A percentile compares a stretch with the other conserved stretches of the same genome.
phyloP scores from a whole-genome alignment of 2,888 invertebrate species.

The Panzeria rudis region DNA sequence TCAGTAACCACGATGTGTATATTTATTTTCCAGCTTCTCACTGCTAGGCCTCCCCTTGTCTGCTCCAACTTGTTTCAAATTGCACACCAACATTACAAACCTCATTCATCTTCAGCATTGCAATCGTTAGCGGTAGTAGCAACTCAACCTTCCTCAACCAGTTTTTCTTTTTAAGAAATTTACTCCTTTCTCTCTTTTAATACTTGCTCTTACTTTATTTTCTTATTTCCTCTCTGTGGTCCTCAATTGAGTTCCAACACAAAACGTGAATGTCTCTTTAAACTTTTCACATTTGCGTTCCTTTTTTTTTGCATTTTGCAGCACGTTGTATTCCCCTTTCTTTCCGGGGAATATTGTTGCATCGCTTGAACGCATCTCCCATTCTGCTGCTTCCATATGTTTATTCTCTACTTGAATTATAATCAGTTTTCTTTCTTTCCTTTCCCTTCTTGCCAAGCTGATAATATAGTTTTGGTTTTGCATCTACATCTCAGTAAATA shows the following conservation, averaged over 20 bases:
- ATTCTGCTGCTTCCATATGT: constrained; percentile 52
- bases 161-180: constrained; percentile 20
- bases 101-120: not conserved
- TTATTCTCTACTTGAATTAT: constrained; percentile 44
- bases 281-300: constrained; percentile 47
- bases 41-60: not conserved
- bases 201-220: not conserved
- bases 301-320: not conserved
- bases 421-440: constrained; percentile 38
- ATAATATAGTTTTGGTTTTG: constrained; percentile 8
- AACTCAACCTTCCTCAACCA: constrained; percentile 65
- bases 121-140: constrained; percentile 6
- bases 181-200: not conserved
- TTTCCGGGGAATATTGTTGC: constrained; percentile 48
- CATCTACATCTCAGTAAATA: constrained; percentile 29
- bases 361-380: constrained; percentile 63
- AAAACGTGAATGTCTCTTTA: constrained; percentile 25
- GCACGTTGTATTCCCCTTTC: not conserved
- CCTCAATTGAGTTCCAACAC: not conserved
- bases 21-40: constrained; percentile 12
- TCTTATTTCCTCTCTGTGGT: not conserved
- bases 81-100: constrained; percentile 25
- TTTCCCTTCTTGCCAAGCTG: not conserved
- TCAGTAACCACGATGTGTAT: constrained; percentile 43
- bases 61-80: constrained; percentile 19